These are phyloP conservation scores for Vandiemenella viatica DNA, from an alignment of 2,888 invertebrate species.

Conservation along the genomic window DNA sequence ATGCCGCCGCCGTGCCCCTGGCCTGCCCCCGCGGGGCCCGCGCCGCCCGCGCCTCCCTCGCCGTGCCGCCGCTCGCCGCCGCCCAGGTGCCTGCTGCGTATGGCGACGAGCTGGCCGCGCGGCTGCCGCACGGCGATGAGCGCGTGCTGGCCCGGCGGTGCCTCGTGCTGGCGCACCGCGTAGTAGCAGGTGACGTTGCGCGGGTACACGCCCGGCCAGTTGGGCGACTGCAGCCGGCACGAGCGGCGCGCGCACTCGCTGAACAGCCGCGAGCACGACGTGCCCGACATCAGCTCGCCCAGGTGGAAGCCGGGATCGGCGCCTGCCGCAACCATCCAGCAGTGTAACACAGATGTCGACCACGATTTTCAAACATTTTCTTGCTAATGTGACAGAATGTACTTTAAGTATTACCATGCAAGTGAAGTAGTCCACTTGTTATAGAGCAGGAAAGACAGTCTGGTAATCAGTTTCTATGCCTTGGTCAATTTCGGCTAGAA, in stretches of 20 bases:
- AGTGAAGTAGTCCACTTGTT: too few relatives aligned
- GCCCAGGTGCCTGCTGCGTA: conserved; percentile 40
- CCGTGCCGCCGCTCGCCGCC: too few relatives aligned
- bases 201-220: conserved; percentile 86
- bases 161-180: conserved; percentile 69
- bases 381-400: too few relatives aligned
- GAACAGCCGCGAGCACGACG: conserved; percentile 83
- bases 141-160: conserved; percentile 71
- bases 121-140: conserved; percentile 72
- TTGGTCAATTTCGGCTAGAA: too few relatives aligned
- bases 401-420: too few relatives aligned
- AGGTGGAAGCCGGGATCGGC: conserved; percentile 58
- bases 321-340: too few relatives aligned
- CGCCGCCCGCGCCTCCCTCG: not conserved
- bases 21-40: not conserved
- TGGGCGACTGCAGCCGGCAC: conserved; percentile 80
- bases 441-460: too few relatives aligned
- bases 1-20: conserved; percentile 29
- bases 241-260: conserved; percentile 80
- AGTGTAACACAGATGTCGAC: too few relatives aligned
- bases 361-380: too few relatives aligned
- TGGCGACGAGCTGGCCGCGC: conserved; percentile 71
- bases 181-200: conserved; percentile 89
- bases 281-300: conserved; percentile 79
- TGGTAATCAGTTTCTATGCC: too few relatives aligned